Evolutionary conservation across 2,797 vertebrate species (phyloP).

Genomic region (Rhynchonycteris naso): DNA sequence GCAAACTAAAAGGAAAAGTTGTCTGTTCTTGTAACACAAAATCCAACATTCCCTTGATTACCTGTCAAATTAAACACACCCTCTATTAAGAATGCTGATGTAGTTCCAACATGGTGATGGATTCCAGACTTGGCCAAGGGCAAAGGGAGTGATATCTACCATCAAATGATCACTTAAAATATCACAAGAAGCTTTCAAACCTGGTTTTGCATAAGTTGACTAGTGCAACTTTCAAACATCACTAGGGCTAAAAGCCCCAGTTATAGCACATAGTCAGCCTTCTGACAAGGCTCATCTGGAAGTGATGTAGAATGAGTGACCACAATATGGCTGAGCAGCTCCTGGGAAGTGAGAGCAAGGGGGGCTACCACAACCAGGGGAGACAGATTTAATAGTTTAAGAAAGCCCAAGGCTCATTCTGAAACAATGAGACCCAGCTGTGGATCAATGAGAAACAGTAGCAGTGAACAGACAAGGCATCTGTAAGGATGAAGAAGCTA

Average conservation of each 20-base stretch:
- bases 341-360: neutral
- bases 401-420: neutral
- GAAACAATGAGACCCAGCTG: neutral
- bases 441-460: neutral
- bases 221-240: neutral
- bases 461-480: neutral
- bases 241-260: neutral
- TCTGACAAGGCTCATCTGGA: neutral
- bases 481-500: constrained; percentile 3
- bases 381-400: neutral
- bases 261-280: neutral
- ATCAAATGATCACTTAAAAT: neutral
- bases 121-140: neutral
- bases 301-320: neutral
- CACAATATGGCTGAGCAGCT: neutral
- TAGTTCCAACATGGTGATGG: neutral
- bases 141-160: neutral
- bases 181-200: neutral
- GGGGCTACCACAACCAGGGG: neutral
- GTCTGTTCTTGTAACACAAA: neutral
- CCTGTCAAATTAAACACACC: neutral
- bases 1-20: neutral
- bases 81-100: neutral
- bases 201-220: neutral
- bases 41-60: neutral